phyloP scores from a whole-genome alignment of 53 echinoderm and acorn worm species.

The Temnopleurus reevesii region DNA sequence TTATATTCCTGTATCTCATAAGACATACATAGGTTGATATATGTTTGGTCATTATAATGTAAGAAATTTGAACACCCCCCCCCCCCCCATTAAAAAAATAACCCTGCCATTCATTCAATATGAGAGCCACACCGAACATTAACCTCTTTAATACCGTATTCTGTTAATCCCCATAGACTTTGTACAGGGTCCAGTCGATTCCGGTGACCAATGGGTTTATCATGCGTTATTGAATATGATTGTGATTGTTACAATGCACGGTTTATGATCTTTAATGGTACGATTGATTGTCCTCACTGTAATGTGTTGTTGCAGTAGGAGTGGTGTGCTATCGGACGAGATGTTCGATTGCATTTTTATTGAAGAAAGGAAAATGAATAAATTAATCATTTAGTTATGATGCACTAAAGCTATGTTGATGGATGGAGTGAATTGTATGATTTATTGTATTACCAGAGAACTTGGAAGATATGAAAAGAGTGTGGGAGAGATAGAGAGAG shows the following conservation, averaged over 20 bases:
- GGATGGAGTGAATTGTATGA: background rate
- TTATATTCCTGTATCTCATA: too few relatives aligned
- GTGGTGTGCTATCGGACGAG: background rate
- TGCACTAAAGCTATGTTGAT: background rate
- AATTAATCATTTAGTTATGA: slow-evolving; percentile 23
- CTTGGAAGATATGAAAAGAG: background rate
- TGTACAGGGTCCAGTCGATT: too few relatives aligned
- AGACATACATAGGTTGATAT: too few relatives aligned
- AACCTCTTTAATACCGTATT: background rate
- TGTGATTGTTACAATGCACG: background rate
- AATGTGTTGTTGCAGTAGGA: background rate
- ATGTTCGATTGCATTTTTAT: background rate
- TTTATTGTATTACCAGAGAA: background rate
- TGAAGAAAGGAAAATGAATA: background rate
- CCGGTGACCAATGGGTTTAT: too few relatives aligned
- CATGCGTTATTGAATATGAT: background rate
- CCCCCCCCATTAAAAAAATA: background rate
- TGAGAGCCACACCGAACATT: background rate
- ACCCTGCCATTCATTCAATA: background rate
- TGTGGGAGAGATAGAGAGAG: background rate
- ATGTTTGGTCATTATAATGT: background rate
- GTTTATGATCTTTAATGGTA: background rate
- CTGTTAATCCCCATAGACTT: background rate
- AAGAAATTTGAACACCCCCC: background rate
- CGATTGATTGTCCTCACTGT: background rate